A percentile compares a stretch with the other conserved stretches of the same genome.
Evolutionary conservation across 1,140 invertebrate genomes (phyloP).

Genomic region (Ooceraea biroi): DNA sequence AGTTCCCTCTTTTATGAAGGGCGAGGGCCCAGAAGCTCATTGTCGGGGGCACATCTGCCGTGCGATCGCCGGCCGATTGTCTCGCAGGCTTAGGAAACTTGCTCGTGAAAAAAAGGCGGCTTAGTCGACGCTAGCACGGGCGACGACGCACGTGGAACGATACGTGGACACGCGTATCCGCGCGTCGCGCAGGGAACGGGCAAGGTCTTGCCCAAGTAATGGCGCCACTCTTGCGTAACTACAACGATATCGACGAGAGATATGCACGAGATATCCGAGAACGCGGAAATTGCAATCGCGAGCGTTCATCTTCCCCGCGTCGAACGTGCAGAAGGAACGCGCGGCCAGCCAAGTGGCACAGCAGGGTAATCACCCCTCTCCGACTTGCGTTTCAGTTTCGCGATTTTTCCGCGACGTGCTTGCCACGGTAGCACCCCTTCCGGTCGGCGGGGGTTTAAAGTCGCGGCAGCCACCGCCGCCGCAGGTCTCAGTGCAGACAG

Average conservation of each 20-base stretch:
- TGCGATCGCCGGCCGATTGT: slow-evolving; percentile 84
- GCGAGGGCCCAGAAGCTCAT: slow-evolving; percentile 81
- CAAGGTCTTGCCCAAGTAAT: slow-evolving; percentile 44
- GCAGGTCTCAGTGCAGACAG: slow-evolving; percentile 79
- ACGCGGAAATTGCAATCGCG: neutral
- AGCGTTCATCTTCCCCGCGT: too few species aligned
- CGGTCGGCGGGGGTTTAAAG: neutral
- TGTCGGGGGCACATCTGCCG: slow-evolving; percentile 86
- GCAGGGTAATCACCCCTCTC: slow-evolving; percentile 78
- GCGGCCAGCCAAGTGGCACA: too few species aligned
- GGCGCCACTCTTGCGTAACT: slow-evolving; percentile 59
- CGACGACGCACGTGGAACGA: slow-evolving; percentile 56
- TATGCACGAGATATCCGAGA: too few species aligned
- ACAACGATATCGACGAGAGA: too few species aligned
- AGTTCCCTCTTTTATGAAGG: slow-evolving; percentile 81
- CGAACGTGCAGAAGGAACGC: too few species aligned
- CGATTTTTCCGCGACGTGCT: slow-evolving; percentile 73
- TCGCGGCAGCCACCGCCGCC: neutral
- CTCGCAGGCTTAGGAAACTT: slow-evolving; percentile 83
- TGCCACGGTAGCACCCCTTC: neutral
- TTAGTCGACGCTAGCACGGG: slow-evolving; percentile 77
- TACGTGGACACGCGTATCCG: slow-evolving; percentile 59
- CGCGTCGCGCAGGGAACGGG: slow-evolving; percentile 10
- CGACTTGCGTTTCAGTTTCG: slow-evolving; percentile 80
- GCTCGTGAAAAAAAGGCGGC: slow-evolving; percentile 81